Conservation (phyloP, 2,797 vertebrate genomes). For the Pseudotriccus pelzelni region DNA sequence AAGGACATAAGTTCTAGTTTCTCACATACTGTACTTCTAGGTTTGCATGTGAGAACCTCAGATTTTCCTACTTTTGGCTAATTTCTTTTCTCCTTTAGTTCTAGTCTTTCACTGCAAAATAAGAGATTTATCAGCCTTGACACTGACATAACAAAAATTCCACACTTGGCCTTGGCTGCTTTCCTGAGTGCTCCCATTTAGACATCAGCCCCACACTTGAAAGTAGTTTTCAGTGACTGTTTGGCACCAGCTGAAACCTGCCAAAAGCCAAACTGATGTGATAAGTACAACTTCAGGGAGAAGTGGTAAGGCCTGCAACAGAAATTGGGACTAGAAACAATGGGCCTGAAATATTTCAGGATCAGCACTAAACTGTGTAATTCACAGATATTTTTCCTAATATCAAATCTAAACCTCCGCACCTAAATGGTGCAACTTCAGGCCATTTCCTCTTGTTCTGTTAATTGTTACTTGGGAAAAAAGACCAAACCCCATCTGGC, state of each 20-base stretch:
- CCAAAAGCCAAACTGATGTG: not conserved
- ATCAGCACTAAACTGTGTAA: not conserved
- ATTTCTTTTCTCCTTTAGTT: not conserved
- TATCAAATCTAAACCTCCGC: not conserved
- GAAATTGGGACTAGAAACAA: not conserved
- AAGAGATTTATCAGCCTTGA: not conserved
- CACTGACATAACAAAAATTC: not conserved
- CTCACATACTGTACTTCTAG: not conserved
- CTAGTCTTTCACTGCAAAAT: not conserved
- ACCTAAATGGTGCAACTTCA: not conserved
- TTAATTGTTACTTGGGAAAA: not conserved
- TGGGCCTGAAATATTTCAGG: not conserved
- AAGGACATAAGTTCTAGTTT: not conserved
- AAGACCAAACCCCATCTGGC: not conserved
- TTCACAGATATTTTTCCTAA: not conserved
- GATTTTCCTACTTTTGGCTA: not conserved
- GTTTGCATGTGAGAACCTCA: not conserved
- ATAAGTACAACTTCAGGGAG: not conserved
- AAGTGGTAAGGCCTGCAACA: not conserved
- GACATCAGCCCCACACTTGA: not conserved
- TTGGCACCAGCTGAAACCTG: slow-evolving; percentile 7
- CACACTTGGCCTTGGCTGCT: not conserved
- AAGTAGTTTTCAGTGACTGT: not conserved
- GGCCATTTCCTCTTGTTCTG: not conserved
- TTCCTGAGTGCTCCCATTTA: not conserved